A percentile compares a stretch with the other conserved stretches of the same genome.
These are phyloP conservation scores for Salpingus planirostris DNA, from an alignment of 2,888 invertebrate species.

Conservation along the genomic window DNA sequence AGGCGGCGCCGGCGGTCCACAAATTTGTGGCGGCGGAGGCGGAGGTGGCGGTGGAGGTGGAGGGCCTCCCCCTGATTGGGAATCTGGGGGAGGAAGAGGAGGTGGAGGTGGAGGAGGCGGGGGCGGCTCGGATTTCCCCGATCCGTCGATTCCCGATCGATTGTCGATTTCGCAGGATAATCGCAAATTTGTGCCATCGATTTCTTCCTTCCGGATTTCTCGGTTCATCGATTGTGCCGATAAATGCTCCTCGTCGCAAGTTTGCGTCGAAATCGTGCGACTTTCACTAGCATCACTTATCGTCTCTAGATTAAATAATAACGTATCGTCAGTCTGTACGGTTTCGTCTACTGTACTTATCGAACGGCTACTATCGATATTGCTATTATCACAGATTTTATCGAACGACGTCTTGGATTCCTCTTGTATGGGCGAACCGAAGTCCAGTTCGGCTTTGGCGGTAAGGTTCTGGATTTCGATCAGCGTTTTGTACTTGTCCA, in stretches of 20 bases:
- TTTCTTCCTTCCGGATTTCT: too few species aligned
- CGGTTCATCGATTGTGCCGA: too few species aligned
- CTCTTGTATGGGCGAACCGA: slow-evolving; percentile 41
- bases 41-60: slow-evolving; percentile 45
- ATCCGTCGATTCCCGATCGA: background rate
- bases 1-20: slow-evolving; percentile 41
- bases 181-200: too few species aligned
- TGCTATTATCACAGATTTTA: slow-evolving; percentile 29
- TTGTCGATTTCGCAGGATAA: background rate
- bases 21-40: slow-evolving; percentile 16
- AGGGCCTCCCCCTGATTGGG: slow-evolving; percentile 24
- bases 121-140: background rate
- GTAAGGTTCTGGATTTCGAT: slow-evolving; percentile 50
- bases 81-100: slow-evolving; percentile 8
- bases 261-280: slow-evolving; percentile 9
- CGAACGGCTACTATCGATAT: too few species aligned
- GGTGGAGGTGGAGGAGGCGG: slow-evolving; percentile 10
- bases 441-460: slow-evolving; percentile 46
- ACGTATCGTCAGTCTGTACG: slow-evolving; percentile 8
- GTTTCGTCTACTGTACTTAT: slow-evolving; percentile 11
- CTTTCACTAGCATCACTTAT: slow-evolving; percentile 7
- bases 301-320: too few species aligned
- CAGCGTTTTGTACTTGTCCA: slow-evolving; percentile 52
- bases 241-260: slow-evolving; percentile 11
- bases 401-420: slow-evolving; percentile 16